Evolutionary conservation across 2,888 invertebrate species (phyloP).

Genomic region (Troides oblongomaculatus): DNA sequence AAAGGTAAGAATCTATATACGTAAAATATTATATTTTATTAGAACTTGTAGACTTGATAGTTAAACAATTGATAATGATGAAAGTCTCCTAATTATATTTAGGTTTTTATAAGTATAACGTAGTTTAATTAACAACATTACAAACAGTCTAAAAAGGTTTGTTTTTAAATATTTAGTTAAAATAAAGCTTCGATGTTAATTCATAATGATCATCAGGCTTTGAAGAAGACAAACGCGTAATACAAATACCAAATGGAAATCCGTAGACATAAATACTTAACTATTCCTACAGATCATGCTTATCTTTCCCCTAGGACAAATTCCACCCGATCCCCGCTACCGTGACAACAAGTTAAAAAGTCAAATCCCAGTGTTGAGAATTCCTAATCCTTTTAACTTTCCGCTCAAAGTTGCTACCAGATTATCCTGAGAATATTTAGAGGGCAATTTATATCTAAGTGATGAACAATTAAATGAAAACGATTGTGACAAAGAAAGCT

Average conservation of each 20-base stretch:
- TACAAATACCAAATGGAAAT: not conserved
- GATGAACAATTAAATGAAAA: not conserved
- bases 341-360: slow-evolving; percentile 20
- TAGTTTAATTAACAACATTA: not conserved
- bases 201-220: not conserved
- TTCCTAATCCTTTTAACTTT: slow-evolving; percentile 22
- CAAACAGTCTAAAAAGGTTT: not conserved
- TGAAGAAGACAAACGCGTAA: too few species aligned
- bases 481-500: not conserved
- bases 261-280: slow-evolving; percentile 11
- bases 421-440: not conserved
- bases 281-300: slow-evolving; percentile 22
- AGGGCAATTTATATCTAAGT: not conserved
- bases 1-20: too few species aligned
- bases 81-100: too few species aligned
- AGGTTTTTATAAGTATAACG: not conserved
- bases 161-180: not conserved
- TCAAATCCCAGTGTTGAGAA: slow-evolving; percentile 25
- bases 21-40: too few species aligned
- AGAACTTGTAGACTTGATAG: too few species aligned
- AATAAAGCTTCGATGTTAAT: not conserved
- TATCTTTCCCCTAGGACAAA: slow-evolving; percentile 22
- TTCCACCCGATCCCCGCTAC: slow-evolving; percentile 11
- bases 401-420: not conserved
- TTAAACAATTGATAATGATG: too few species aligned